A percentile compares a stretch with the other conserved stretches of the same genome.
Conservation (phyloP, 2,113 vertebrate species). For the Bubo scandiacus region DNA sequence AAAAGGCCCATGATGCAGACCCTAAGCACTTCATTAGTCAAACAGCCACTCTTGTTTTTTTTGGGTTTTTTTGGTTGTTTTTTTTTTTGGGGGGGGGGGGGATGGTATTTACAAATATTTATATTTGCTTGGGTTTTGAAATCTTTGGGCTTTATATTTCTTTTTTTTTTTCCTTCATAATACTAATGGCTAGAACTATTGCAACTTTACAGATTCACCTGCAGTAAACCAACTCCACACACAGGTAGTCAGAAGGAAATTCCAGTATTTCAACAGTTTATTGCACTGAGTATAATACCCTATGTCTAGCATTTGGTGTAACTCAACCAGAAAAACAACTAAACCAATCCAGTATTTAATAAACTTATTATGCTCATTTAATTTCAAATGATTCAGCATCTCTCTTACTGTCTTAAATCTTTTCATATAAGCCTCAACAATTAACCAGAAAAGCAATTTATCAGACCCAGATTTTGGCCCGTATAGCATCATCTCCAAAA, state of each 20-base stretch:
- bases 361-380: background rate
- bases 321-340: background rate
- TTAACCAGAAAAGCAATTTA: background rate
- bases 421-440: background rate
- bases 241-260: background rate
- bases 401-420: background rate
- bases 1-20: background rate
- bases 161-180: background rate
- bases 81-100: background rate
- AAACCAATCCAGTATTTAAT: background rate
- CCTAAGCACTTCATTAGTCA: background rate
- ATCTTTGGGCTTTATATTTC: background rate
- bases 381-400: background rate
- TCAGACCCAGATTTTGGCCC: background rate
- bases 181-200: background rate
- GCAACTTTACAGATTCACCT: background rate
- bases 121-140: background rate
- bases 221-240: background rate
- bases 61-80: too few relatives aligned
- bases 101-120: background rate
- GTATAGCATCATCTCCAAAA: background rate
- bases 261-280: background rate
- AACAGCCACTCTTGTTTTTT: background rate
- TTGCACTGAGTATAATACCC: background rate
- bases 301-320: accelerated